These are phyloP conservation scores for Argyresthia goedartella DNA, from an alignment of 2,888 invertebrate genomes.

Conservation along the genomic window DNA sequence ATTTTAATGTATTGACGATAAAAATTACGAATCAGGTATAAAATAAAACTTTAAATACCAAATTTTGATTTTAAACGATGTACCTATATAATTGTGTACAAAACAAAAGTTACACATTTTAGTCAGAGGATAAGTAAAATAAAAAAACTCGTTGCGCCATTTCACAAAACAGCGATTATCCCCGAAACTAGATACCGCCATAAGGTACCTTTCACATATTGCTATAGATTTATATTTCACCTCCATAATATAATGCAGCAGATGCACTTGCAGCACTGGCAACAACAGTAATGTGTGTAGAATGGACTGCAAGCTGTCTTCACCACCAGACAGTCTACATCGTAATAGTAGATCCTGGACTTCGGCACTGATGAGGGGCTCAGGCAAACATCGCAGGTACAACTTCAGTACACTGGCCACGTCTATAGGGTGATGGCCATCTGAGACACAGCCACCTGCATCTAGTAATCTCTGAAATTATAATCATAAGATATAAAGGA, in stretches of 20 bases:
- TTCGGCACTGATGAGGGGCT: constrained; percentile 81
- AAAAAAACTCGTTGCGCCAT: too few species aligned
- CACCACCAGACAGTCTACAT: constrained; percentile 71
- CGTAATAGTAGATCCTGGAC: constrained; percentile 84
- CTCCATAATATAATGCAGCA: constrained; percentile 86
- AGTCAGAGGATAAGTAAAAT: too few species aligned
- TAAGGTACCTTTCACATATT: constrained; percentile 6
- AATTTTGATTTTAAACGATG: too few species aligned
- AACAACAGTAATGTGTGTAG: constrained; percentile 79
- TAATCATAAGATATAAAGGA: not conserved
- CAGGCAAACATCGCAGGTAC: constrained; percentile 87
- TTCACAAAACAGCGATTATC: not conserved
- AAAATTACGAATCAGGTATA: too few species aligned
- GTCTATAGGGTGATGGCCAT: constrained; percentile 84
- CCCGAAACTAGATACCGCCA: not conserved
- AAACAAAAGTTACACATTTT: too few species aligned
- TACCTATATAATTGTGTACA: too few species aligned
- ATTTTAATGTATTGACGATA: too few species aligned
- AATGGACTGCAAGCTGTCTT: constrained; percentile 74
- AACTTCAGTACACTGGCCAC: constrained; percentile 88
- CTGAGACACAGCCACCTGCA: constrained; percentile 76
- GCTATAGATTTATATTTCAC: too few species aligned
- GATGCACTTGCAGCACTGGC: constrained; percentile 82
- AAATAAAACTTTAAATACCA: too few species aligned
- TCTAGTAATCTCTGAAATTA: constrained; percentile 74